phyloP scores from a whole-genome alignment of 1,140 invertebrate genomes.

The Diorhabda sublineata region DNA sequence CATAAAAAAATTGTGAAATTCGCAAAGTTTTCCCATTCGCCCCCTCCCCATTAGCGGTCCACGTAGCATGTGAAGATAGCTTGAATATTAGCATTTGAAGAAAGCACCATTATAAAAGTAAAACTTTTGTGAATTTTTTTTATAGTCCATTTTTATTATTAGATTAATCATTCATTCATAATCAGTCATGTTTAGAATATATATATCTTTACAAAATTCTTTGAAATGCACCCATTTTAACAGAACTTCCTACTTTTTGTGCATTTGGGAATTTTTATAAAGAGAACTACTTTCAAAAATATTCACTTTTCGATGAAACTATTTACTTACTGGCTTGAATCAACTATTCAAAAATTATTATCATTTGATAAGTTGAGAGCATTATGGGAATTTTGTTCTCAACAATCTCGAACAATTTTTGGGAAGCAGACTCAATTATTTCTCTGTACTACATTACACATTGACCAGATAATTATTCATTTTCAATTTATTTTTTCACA shows the following conservation, averaged over 20 bases:
- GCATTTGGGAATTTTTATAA: constrained; percentile 24
- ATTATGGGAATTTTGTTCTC: constrained; percentile 35
- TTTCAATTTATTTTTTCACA: neutral
- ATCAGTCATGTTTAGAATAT: constrained; percentile 30
- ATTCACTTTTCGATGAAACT: constrained; percentile 27
- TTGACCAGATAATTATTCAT: neutral
- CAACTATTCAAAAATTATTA: constrained; percentile 17
- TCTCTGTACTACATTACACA: neutral
- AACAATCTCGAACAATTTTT: constrained; percentile 6
- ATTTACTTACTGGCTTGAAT: constrained; percentile 15
- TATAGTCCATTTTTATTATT: constrained; percentile 32
- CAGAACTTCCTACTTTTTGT: constrained; percentile 3
- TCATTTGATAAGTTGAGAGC: constrained; percentile 19
- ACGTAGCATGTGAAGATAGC: constrained; percentile 48
- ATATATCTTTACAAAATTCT: constrained; percentile 26
- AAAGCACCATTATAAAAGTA: constrained; percentile 45
- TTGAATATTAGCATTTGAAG: constrained; percentile 47
- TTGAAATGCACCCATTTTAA: constrained; percentile 27
- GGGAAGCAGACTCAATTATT: neutral
- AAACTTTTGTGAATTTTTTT: constrained; percentile 32
- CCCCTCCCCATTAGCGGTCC: constrained; percentile 45
- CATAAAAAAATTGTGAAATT: constrained; percentile 45
- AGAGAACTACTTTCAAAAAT: constrained; percentile 17
- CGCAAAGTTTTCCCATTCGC: constrained; percentile 38
- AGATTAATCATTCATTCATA: constrained; percentile 28